Evolutionary conservation across 2,113 vertebrate genomes (phyloP).

Genomic region (Physeter macrocephalus): DNA sequence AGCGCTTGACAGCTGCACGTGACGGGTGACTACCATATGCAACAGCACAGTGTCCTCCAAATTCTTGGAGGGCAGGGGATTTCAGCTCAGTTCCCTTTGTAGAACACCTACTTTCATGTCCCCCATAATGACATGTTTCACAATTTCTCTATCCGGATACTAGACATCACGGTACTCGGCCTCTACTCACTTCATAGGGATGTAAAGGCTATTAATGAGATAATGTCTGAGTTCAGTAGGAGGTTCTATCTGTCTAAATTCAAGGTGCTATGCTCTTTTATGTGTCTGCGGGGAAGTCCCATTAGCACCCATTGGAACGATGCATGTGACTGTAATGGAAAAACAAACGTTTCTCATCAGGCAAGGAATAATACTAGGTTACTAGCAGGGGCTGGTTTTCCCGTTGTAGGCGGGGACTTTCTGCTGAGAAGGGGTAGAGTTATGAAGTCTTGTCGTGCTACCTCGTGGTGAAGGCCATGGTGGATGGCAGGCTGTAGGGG

Average conservation of each 20-base stretch:
- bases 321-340: background rate
- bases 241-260: slow-evolving; percentile 44
- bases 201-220: slow-evolving; percentile 45
- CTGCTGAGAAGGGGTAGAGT: background rate
- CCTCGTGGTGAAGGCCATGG: background rate
- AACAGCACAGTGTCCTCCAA: background rate
- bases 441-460: background rate
- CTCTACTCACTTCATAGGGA: background rate
- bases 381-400: background rate
- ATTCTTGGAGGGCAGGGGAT: background rate
- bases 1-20: background rate
- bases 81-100: background rate
- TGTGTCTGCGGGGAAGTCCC: slow-evolving; percentile 51
- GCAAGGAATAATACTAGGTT: slow-evolving; percentile 21
- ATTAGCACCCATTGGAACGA: slow-evolving; percentile 42
- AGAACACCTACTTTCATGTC: background rate
- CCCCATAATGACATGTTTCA: background rate
- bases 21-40: background rate
- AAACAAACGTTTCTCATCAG: slow-evolving; percentile 50
- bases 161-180: background rate
- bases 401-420: slow-evolving; percentile 60
- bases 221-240: slow-evolving; percentile 45
- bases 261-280: slow-evolving; percentile 34
- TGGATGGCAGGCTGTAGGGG: background rate
- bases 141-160: background rate